A percentile compares a stretch with the other conserved stretches of the same genome.
These are phyloP conservation scores for Himalopsyche anomala DNA, from an alignment of 2,888 invertebrate genomes.

Conservation along the genomic window DNA sequence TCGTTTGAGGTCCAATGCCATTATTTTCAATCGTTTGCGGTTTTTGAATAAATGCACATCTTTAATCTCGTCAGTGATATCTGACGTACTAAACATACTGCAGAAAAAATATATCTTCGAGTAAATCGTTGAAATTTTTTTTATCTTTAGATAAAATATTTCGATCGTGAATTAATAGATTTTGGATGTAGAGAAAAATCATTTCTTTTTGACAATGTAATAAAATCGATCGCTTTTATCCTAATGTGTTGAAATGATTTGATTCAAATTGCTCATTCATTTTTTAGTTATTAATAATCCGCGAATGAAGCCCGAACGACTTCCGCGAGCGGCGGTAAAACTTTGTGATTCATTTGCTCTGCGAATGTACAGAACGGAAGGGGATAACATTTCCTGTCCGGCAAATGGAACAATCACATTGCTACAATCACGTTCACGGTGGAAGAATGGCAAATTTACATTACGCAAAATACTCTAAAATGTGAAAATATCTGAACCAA, in stretches of 20 bases:
- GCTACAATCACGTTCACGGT: not conserved
- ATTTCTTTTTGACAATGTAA: not conserved
- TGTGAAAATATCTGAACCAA: not conserved
- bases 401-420: conserved; percentile 31
- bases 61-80: no score
- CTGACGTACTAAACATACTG: no score
- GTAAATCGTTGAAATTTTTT: no score
- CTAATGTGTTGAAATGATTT: conserved; percentile 20
- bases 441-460: conserved; percentile 18
- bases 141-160: no score
- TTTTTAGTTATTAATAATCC: conserved; percentile 37
- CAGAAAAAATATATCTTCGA: no score
- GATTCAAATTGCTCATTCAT: not conserved
- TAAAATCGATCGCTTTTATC: not conserved
- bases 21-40: no score
- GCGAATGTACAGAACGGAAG: conserved; percentile 12
- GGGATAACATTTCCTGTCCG: conserved; percentile 35
- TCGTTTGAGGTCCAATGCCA: no score
- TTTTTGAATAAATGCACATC: no score
- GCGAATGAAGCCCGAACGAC: conserved; percentile 25
- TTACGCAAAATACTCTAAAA: not conserved
- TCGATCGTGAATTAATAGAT: no score
- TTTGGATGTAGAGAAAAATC: no score
- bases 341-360: conserved; percentile 35
- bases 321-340: conserved; percentile 32